These are phyloP conservation scores for Ceratosolen solmsi DNA, from an alignment of 1,140 invertebrate genomes.

Conservation along the genomic window DNA sequence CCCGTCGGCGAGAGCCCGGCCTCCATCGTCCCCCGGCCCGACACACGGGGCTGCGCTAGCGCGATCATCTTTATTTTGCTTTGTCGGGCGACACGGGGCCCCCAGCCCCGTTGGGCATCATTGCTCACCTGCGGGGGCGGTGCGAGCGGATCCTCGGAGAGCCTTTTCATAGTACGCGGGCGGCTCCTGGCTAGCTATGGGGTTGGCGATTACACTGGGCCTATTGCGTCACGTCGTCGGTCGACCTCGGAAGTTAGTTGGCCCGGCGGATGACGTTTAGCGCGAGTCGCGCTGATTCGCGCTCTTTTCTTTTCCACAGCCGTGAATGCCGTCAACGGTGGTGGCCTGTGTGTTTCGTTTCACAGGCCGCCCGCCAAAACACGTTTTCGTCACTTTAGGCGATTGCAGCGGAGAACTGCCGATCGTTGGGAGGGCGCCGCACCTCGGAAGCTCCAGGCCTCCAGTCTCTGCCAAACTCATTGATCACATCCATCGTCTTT, in stretches of 20 bases:
- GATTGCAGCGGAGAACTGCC: no score
- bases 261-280: not conserved
- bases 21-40: conserved; percentile 8
- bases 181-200: not conserved
- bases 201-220: not conserved
- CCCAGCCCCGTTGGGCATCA: no score
- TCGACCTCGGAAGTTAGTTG: not conserved
- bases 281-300: not conserved
- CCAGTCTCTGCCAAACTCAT: no score
- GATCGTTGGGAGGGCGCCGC: no score
- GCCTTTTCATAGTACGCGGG: conserved; percentile 6
- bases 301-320: not conserved
- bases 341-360: not conserved
- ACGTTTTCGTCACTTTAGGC: no score
- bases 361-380: not conserved
- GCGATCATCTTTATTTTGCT: conserved; percentile 6
- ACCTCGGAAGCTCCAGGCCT: no score
- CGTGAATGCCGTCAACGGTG: not conserved
- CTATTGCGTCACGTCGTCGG: not conserved
- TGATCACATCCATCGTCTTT: no score
- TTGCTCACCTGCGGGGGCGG: conserved; percentile 13
- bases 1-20: not conserved
- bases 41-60: conserved; percentile 11
- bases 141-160: not conserved
- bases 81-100: not conserved